Conservation (phyloP, 2,888 invertebrate species). For the Chrysolina oricalcia region DNA sequence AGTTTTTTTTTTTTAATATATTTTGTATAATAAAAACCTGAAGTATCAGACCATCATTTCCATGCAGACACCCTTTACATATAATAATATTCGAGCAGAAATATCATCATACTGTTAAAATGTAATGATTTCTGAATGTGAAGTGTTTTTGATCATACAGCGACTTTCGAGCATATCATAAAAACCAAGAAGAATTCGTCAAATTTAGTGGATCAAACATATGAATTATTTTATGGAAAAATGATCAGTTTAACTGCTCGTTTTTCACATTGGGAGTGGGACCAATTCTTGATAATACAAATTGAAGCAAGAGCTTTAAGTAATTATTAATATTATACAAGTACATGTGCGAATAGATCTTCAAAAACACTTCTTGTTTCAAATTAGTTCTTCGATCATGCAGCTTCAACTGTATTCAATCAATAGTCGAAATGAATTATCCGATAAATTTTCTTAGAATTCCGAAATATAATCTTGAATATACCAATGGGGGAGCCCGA, state of each 20-base stretch:
- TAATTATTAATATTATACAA: background rate
- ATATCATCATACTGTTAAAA: background rate
- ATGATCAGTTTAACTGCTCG: background rate
- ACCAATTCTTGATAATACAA: constrained; percentile 18
- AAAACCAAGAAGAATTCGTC: background rate
- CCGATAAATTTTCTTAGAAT: background rate
- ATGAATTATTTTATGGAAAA: constrained; percentile 2
- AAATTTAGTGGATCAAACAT: background rate
- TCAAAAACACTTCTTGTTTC: constrained; percentile 18
- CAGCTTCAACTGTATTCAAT: background rate
- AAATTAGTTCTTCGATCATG: background rate
- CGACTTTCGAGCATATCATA: background rate
- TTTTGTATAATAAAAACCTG: too few relatives aligned
- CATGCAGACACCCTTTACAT: too few relatives aligned
- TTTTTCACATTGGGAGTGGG: constrained; percentile 20
- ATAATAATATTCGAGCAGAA: too few relatives aligned
- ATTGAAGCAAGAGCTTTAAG: constrained; percentile 29
- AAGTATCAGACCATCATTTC: too few relatives aligned
- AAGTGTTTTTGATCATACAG: constrained; percentile 13
- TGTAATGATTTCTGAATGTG: background rate
- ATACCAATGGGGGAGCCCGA: background rate
- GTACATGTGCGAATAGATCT: background rate
- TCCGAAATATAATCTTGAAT: background rate
- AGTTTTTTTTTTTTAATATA: too few relatives aligned
- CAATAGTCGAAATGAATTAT: background rate